Conservation (phyloP, 2,888 invertebrate genomes). For the Apotomis turbidana region DNA sequence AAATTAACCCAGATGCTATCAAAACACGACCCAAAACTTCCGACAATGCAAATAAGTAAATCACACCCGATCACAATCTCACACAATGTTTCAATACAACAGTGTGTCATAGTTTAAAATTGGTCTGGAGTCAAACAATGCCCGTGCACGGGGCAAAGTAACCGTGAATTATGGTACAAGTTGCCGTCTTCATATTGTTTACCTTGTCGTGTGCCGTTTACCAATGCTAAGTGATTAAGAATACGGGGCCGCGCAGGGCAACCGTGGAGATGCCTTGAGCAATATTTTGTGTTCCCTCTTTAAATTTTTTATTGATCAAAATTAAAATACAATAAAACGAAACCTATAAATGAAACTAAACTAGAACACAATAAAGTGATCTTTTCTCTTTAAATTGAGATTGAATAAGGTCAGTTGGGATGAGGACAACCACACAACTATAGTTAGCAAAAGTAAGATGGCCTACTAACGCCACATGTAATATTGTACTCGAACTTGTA, state of each 20-base stretch:
- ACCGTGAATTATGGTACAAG: constrained; percentile 79
- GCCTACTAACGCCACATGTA: too few species aligned
- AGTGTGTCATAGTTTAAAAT: constrained; percentile 61
- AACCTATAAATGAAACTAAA: too few species aligned
- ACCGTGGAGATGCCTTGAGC: constrained; percentile 53
- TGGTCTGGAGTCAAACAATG: constrained; percentile 68
- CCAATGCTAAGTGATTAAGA: constrained; percentile 84
- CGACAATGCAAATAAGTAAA: constrained; percentile 41
- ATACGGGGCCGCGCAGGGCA: constrained; percentile 62
- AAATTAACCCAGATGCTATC: background rate
- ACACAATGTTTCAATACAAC: constrained; percentile 51
- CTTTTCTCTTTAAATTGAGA: too few species aligned
- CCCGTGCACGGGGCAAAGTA: constrained; percentile 63
- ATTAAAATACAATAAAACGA: too few species aligned
- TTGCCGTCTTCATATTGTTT: constrained; percentile 82
- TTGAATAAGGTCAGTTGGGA: too few species aligned
- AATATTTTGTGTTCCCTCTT: background rate
- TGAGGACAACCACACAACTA: too few species aligned
- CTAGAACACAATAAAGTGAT: too few species aligned
- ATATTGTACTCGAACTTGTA: too few species aligned
- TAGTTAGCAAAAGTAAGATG: too few species aligned
- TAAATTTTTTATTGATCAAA: too few species aligned
- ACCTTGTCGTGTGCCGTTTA: constrained; percentile 80
- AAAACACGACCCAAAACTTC: constrained; percentile 12
- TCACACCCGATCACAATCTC: constrained; percentile 32